phyloP scores from a whole-genome alignment of 2,113 vertebrate species.

The Tauraco erythrolophus region DNA sequence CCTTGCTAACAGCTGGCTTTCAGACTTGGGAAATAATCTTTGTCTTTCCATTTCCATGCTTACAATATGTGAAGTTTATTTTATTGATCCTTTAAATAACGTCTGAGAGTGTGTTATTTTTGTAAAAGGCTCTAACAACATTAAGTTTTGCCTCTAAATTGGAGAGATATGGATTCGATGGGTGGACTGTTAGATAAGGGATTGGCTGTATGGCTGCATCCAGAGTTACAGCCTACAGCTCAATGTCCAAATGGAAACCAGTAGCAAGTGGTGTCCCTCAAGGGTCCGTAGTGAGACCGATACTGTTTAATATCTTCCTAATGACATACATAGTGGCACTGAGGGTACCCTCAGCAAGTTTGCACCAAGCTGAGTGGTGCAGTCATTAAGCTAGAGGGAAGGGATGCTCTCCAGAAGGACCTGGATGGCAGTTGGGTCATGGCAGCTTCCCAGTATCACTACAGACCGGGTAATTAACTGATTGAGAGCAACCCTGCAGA shows the following conservation, averaged over 20 bases:
- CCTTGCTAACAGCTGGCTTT: not conserved
- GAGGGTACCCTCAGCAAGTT: not conserved
- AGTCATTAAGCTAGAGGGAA: not conserved
- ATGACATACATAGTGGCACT: too few relatives aligned
- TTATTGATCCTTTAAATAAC: not conserved
- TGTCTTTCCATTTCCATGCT: not conserved
- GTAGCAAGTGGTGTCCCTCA: not conserved
- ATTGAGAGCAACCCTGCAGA: not conserved
- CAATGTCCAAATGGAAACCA: not conserved
- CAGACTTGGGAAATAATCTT: not conserved
- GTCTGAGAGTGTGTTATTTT: not conserved
- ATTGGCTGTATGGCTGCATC: fast-evolving
- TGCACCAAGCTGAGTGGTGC: not conserved
- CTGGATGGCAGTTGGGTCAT: not conserved
- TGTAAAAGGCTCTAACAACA: not conserved
- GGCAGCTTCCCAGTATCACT: not conserved
- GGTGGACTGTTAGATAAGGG: not conserved
- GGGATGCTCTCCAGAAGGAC: not conserved
- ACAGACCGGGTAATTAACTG: not conserved
- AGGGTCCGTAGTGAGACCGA: not conserved
- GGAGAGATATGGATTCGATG: not conserved
- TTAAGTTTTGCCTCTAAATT: not conserved
- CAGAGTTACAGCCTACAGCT: not conserved
- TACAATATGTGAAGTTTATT: not conserved
- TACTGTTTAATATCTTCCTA: not conserved